Base-by-base conservation (phyloP, 2,113 vertebrate genomes). In the Ptilonorhynchus violaceus region DNA sequence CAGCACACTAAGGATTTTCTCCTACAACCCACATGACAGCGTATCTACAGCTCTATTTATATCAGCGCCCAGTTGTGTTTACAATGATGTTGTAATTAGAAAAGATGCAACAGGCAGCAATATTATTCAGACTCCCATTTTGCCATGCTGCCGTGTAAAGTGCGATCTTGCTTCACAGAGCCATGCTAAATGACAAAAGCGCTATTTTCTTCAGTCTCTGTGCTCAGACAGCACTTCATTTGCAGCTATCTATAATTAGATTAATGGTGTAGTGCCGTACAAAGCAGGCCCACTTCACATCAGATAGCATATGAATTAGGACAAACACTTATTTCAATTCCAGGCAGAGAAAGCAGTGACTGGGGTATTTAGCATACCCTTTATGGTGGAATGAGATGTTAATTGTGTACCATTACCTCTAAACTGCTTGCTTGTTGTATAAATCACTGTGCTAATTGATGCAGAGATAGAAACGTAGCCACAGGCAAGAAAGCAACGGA, bases 391-490 rank as follows among this genome's bases (percentile, higher is more conserved):
- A 99, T 98, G 98, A 99, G 99, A 99, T 99, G 99, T 99, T 99
- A 99, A 99, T 99, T 99, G 99, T 99, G 98, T 98, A 98, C 99
- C 99, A 99, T 99, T 99, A 99, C 99, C 98, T 99, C 99, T 99
- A 99, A 99, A 99, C 99, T 99, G 99, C 99, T 99, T 99, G 99
- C 99, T 99, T 99, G 99, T 99, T 99, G 99, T 99, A 99, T 99
- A 99, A 99, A 99, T 99, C 99, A 99, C 99, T 98, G 98, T 98
- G 98, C 99, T 99, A 99, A 99, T 99, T 99, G 99, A 99, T 99
- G 99, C 99, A 98, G 98, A 99, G 99, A 99, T 99, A 99, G 98
- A 99, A 99, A 98, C 97, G 98, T 99, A 99, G 99, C 99, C 99
- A 99, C 98, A 95, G 99, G 99, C 99, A 97, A 99, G 98, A 98